phyloP scores from a whole-genome alignment of 2,113 vertebrate genomes.

The Plecotus auritus region DNA sequence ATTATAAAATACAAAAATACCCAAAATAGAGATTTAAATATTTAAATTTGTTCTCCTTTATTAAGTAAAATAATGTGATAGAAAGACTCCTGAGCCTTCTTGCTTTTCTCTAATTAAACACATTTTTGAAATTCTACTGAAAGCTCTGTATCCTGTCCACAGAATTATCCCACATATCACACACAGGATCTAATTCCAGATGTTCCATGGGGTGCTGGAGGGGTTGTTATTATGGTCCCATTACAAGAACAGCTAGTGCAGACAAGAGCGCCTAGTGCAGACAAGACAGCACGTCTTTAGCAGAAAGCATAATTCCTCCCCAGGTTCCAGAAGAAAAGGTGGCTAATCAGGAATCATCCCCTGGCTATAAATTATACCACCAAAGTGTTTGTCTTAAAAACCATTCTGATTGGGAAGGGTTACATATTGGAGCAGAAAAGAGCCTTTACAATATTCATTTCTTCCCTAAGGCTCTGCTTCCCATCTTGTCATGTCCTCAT shows the following conservation, averaged over 20 bases:
- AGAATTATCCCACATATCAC: not conserved
- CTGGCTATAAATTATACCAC: not conserved
- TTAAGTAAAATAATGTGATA: not conserved
- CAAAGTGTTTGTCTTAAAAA: not conserved
- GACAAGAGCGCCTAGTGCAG: accelerated
- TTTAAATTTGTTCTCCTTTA: not conserved
- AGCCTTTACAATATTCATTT: not conserved
- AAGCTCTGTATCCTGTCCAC: not conserved
- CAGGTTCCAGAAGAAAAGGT: not conserved
- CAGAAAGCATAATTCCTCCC: not conserved
- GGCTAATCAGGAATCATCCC: too few relatives aligned
- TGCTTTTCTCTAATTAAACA: not conserved
- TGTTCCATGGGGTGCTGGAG: accelerated
- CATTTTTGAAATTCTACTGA: not conserved
- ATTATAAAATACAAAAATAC: not conserved
- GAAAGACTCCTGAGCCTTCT: not conserved
- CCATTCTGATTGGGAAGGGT: not conserved
- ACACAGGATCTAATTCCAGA: not conserved
- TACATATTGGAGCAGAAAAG: not conserved
- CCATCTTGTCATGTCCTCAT: accelerated
- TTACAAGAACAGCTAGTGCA: not conserved
- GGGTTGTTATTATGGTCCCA: accelerated
- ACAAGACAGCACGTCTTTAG: too few relatives aligned
- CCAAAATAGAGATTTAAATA: not conserved
- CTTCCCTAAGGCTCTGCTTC: not conserved